Conservation (phyloP, 2,113 vertebrate genomes). For the Harpagus bidentatus region DNA sequence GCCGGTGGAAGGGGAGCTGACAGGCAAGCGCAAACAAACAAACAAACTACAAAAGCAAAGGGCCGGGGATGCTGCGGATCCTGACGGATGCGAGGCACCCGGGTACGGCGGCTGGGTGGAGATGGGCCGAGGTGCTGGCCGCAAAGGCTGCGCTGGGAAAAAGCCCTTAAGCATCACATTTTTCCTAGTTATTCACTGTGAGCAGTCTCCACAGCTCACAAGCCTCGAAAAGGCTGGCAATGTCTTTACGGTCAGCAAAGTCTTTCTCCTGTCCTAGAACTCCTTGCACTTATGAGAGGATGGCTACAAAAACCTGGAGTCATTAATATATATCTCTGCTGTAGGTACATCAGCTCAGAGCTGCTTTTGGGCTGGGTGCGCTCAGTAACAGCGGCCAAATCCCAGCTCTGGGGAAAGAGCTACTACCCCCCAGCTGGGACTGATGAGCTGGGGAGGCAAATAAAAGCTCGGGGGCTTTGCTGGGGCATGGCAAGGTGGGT, state of each 20-base stretch:
- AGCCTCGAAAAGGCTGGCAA: background rate
- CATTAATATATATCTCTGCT: fast-evolving
- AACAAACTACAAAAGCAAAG: background rate
- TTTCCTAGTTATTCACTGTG: fast-evolving
- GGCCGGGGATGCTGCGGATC: background rate
- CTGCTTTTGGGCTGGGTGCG: fast-evolving
- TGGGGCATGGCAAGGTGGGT: background rate
- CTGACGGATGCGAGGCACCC: fast-evolving
- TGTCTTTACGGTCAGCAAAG: background rate
- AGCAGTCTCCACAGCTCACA: background rate
- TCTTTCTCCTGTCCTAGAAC: background rate
- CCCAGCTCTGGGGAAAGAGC: background rate
- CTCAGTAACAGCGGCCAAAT: background rate
- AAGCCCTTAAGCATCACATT: background rate
- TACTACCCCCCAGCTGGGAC: background rate
- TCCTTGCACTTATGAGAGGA: background rate
- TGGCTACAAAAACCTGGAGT: background rate
- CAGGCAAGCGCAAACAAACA: background rate
- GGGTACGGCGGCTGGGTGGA: background rate
- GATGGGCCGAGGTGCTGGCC: fast-evolving
- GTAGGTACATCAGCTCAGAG: background rate
- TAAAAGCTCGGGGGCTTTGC: background rate
- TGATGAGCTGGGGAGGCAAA: background rate
- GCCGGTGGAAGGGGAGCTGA: background rate
- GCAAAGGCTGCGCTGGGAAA: background rate